Base-by-base conservation (phyloP, 30 jellyfish, hydroid and myxozoan species). In the Mastigias papua region DNA sequence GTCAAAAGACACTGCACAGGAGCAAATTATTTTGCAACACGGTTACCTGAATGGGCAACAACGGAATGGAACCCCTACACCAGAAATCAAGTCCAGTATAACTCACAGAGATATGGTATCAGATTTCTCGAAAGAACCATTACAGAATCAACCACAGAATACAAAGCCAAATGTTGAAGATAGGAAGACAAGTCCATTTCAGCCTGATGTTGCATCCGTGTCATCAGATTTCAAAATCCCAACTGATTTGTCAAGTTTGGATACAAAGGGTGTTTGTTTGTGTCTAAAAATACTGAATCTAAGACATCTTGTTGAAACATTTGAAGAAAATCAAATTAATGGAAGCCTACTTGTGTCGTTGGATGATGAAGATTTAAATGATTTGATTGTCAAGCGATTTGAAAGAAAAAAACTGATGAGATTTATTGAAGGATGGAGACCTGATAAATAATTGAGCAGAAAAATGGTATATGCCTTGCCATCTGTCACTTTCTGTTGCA, bases 381-480 rank as follows among this genome's bases (percentile, higher is more conserved):
- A 93, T 37, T 57, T 93, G 66, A 35, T 51, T 11, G 27, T 93
- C 15, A 64, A 63, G 15, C 82, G 78, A 49, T 88, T 93, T 74
- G 95, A 88, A 74, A 63, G 89, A 32, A 93, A 88, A 60, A 93
- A 93, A 69, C 20, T 93, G 66, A 19, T 82, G 81, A 67, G 61
- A 23, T 93, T 93, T 82, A 81, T 63, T 4, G 84, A 82, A 5
- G 98, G 98, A 2, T 93, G 98, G 98, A 67, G 97, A 48, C 98
- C 98, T 2, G 96, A 88, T 31, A 58, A 46, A 21, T 78, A 61
- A 16, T 69, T 2, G 15, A 0, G 30, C 27, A 13, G 64, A n/a
- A 69, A 69, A 42, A 15, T 42, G 13, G 13, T 42, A 42, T 42
- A 42, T 42, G 54, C 54, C 13, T n/a, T n/a, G n/a, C n/a, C n/a